phyloP scores from a whole-genome alignment of 2,113 vertebrate genomes.

The Catharus fuscescens region DNA sequence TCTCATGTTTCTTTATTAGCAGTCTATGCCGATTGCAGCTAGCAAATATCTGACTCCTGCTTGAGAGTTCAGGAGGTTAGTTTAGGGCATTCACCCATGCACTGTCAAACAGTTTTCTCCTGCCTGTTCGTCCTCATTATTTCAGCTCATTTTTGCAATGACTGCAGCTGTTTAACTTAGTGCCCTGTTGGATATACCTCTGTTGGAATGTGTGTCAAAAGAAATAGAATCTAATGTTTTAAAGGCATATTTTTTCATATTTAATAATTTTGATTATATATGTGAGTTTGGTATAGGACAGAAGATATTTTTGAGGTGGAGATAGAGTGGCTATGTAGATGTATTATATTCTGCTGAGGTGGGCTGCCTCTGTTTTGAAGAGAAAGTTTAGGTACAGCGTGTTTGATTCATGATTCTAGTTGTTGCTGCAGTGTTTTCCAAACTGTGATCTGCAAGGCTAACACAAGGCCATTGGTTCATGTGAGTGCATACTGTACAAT shows the following conservation, averaged over 20 bases:
- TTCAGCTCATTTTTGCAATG: neutral
- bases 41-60: neutral
- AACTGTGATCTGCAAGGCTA: neutral
- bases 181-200: accelerated
- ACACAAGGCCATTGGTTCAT: neutral
- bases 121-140: neutral
- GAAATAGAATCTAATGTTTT: neutral
- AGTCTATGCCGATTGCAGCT: neutral
- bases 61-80: neutral
- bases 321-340: neutral
- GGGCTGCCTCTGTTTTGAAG: neutral
- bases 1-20: neutral
- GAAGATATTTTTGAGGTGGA: neutral
- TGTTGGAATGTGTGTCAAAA: neutral
- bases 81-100: neutral
- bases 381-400: neutral
- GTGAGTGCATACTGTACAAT: neutral
- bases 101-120: neutral
- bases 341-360: neutral
- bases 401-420: neutral
- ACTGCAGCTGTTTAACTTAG: neutral
- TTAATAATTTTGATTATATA: neutral
- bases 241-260: neutral
- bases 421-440: neutral
- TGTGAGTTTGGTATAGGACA: neutral